Evolutionary conservation across 2,888 invertebrate species (phyloP), one percentile per base, ranked within the genome.

Genomic region (Invenusta paracnida): DNA sequence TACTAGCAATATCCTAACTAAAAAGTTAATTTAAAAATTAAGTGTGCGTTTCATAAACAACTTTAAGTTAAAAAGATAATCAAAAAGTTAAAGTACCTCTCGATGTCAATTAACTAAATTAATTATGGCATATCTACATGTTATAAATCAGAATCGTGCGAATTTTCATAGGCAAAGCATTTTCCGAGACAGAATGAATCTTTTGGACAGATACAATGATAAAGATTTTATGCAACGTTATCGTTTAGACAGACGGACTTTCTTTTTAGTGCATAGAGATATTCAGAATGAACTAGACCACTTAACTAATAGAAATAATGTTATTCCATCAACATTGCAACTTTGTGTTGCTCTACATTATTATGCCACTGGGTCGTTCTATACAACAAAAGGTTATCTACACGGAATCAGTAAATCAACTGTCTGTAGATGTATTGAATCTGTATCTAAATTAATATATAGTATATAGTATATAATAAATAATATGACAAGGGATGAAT

Each of bases 291-390:
- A 25, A 73, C 73, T 73, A 73, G 23, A 73, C 11, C 73, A 23
- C 73, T 5, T 5, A 13, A 73, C 73, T 5, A 23, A 73, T 23
- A 73, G 73, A 73, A 73, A 23, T 23, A 13, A 23, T 73, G 17
- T 23, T 73, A 73, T 73, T 73, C 73, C 73, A 73, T 73, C 73
- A 13, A 73, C 73, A 23, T 25, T 73, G 5, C 73, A 73, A 73
- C 25, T 73, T 5, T 73, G 73, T 23, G 23, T 73, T 73, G 17
- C 73, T 73, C 23, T 73, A 23, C 17, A 73, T n/a, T 73, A 73
- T 2, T 73, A 73, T 73, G 73, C 73, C 5, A 73, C 23, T 2
- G 73, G 73, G 2, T 73, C 73, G 5, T 73, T 73, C 27, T 25
- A 23, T 23, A 73, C 17, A 73, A 73, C 25, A 23, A 73, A 11